Evolutionary conservation across 1,140 invertebrate species (phyloP).

Genomic region (Drosophila ironensis): DNA sequence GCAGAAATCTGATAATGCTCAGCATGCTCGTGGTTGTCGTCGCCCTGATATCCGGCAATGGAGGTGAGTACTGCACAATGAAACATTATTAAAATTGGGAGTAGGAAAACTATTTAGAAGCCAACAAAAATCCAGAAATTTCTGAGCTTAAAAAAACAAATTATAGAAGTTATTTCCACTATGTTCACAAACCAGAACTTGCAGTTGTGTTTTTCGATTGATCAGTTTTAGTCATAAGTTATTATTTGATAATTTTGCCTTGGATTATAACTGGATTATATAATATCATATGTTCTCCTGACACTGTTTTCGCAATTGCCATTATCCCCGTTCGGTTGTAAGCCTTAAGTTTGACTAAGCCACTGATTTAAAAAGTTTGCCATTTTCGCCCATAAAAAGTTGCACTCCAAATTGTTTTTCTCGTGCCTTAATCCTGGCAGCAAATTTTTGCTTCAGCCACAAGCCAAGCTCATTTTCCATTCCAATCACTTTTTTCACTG

Average conservation of each 20-base stretch:
- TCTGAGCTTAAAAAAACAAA: no score
- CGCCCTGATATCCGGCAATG: slow-evolving; percentile 70
- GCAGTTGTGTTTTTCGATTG: no score
- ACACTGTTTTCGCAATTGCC: neutral
- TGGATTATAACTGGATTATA: no score
- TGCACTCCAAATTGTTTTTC: slow-evolving; percentile 7
- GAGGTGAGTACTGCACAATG: slow-evolving; percentile 51
- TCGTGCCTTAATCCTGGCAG: slow-evolving; percentile 9
- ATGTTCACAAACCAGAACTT: no score
- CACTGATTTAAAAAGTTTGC: slow-evolving; percentile 14
- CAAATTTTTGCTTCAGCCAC: slow-evolving; percentile 6
- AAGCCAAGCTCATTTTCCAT: slow-evolving; percentile 24
- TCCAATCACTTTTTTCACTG: slow-evolving; percentile 12
- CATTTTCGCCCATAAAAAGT: neutral
- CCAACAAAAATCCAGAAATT: no score
- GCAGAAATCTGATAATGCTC: slow-evolving; percentile 62
- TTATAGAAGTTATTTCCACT: no score
- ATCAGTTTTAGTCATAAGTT: no score
- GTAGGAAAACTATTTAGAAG: neutral
- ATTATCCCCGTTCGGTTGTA: neutral
- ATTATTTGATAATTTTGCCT: no score
- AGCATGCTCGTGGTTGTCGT: slow-evolving; percentile 70
- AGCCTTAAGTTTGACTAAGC: neutral
- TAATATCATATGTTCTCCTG: neutral
- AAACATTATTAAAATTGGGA: neutral